A percentile compares a stretch with the other conserved stretches of the same genome.
phyloP scores from a whole-genome alignment of 2,888 invertebrate species.

The Halocaridina rubra region DNA sequence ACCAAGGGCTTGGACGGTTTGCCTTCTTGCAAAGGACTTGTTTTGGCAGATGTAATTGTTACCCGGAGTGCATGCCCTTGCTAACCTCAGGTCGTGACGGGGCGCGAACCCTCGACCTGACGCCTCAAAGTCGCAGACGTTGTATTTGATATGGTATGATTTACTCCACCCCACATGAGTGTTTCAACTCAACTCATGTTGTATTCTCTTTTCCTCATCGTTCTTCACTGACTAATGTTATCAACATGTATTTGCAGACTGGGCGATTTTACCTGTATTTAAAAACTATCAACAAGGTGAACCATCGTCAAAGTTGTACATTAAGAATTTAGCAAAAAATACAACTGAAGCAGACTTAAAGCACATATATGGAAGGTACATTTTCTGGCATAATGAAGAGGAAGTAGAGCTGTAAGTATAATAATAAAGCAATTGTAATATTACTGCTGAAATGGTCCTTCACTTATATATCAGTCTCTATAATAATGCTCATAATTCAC shows the following conservation, averaged over 20 bases:
- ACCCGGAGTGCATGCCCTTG: too few relatives aligned
- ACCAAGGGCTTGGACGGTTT: neutral
- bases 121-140: too few relatives aligned
- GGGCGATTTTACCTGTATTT: conserved; percentile 81
- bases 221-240: neutral
- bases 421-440: too few relatives aligned
- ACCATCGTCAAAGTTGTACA: conserved; percentile 86
- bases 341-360: conserved; percentile 81
- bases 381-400: conserved; percentile 69
- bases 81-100: too few relatives aligned
- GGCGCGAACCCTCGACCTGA: too few relatives aligned
- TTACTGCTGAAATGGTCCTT: too few relatives aligned
- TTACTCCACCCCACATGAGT: neutral
- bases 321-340: conserved; percentile 89
- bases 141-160: neutral
- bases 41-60: too few relatives aligned
- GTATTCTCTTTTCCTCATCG: neutral
- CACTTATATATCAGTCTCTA: too few relatives aligned
- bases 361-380: conserved; percentile 80
- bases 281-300: conserved; percentile 87
- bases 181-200: neutral
- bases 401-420: conserved; percentile 69
- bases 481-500: too few relatives aligned
- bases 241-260: conserved; percentile 71
- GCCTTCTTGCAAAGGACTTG: too few relatives aligned